Conservation (phyloP, 2,888 invertebrate genomes). For the Rhopalosiphum nymphaeae region DNA sequence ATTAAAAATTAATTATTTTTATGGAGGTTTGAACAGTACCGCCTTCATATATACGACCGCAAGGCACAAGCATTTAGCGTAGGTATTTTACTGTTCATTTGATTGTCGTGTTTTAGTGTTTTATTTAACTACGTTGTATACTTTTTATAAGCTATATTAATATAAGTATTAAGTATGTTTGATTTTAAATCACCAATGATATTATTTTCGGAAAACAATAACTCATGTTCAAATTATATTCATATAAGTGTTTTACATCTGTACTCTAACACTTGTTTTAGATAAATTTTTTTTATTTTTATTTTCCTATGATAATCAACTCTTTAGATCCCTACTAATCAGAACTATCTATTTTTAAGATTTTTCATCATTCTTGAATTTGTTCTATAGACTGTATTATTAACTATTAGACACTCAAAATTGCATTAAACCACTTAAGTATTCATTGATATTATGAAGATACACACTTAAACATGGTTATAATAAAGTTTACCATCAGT, state of each 20-base stretch:
- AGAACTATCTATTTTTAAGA: neutral
- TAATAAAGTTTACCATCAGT: neutral
- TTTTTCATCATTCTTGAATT: neutral
- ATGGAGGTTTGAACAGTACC: neutral
- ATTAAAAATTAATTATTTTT: neutral
- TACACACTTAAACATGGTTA: neutral
- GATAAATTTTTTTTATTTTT: neutral
- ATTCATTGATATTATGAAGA: neutral
- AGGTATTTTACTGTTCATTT: neutral
- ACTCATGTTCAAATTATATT: neutral
- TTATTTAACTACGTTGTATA: neutral
- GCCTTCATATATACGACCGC: neutral
- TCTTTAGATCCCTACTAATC: neutral
- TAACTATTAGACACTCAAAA: constrained; percentile 9
- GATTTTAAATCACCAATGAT: neutral
- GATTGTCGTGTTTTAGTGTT: neutral
- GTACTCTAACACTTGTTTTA: neutral
- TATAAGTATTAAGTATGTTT: neutral
- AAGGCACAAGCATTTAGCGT: neutral
- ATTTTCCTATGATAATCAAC: neutral
- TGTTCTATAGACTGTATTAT: neutral
- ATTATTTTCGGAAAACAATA: neutral
- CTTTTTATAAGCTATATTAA: neutral
- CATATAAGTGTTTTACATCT: neutral
- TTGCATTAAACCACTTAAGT: neutral